Evolutionary conservation across 2,888 invertebrate species (phyloP).

Genomic region (Sepiola atlantica): DNA sequence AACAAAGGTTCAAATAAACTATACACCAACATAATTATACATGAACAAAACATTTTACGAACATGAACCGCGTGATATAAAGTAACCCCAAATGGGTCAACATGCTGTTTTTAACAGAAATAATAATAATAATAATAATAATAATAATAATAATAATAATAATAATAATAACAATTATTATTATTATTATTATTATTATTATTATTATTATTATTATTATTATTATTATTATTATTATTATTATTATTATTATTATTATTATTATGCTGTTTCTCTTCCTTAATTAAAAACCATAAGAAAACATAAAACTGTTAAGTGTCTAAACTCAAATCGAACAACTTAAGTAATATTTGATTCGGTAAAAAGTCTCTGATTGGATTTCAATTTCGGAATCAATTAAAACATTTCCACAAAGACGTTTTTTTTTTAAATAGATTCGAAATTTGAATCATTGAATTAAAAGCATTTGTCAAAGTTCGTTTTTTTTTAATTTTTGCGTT

Average conservation of each 20-base stretch:
- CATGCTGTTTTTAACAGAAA: too few relatives aligned
- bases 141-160: too few relatives aligned
- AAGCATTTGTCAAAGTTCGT: background rate
- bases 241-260: background rate
- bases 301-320: background rate
- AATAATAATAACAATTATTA: too few relatives aligned
- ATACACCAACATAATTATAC: too few relatives aligned
- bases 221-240: background rate
- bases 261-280: background rate
- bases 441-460: background rate
- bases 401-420: background rate
- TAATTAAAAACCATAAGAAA: background rate
- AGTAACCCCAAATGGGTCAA: too few relatives aligned
- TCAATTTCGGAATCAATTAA: conserved; percentile 32
- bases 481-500: background rate
- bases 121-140: too few relatives aligned
- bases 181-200: too few relatives aligned
- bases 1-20: too few relatives aligned
- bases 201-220: too few relatives aligned
- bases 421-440: conserved; percentile 16
- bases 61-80: too few relatives aligned
- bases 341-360: background rate
- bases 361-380: conserved; percentile 20
- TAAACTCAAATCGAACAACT: background rate
- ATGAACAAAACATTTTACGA: too few relatives aligned